Evolutionary conservation across 2,888 invertebrate genomes (phyloP).

Genomic region (Heliconius charithonia): DNA sequence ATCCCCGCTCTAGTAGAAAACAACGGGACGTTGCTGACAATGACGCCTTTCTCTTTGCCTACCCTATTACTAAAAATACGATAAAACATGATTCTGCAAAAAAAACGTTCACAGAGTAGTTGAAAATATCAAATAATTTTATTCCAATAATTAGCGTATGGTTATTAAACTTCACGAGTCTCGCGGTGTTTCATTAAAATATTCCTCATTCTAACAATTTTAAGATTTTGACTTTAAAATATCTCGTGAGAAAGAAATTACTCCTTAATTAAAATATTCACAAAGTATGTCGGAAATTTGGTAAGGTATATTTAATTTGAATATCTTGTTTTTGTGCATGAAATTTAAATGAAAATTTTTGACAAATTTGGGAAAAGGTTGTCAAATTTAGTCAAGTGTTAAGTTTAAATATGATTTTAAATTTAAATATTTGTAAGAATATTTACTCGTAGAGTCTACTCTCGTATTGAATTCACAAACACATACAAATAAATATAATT

Average conservation of each 20-base stretch:
- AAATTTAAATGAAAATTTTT: not conserved
- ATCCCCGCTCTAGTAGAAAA: no score
- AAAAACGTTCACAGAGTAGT: not conserved
- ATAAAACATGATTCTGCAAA: not conserved
- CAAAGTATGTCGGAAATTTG: constrained; percentile 12
- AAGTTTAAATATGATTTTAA: not conserved
- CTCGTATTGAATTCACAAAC: no score
- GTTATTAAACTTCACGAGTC: constrained; percentile 26
- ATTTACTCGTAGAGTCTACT: no score
- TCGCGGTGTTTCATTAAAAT: constrained; percentile 9
- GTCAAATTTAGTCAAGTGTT: not conserved
- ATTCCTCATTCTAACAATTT: constrained; percentile 7
- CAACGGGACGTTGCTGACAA: no score
- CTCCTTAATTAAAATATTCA: constrained; percentile 28
- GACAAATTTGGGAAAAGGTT: not conserved
- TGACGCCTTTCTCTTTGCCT: no score
- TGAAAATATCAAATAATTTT: constrained; percentile 1
- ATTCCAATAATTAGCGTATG: not conserved
- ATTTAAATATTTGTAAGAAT: not conserved
- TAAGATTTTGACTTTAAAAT: constrained; percentile 18
- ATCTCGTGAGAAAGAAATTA: constrained; percentile 14
- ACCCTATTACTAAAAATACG: no score
- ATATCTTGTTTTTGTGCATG: not conserved
- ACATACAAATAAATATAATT: no score
- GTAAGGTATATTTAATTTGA: not conserved